Conservation (phyloP, 2,797 vertebrate species). For the Picus viridis region DNA sequence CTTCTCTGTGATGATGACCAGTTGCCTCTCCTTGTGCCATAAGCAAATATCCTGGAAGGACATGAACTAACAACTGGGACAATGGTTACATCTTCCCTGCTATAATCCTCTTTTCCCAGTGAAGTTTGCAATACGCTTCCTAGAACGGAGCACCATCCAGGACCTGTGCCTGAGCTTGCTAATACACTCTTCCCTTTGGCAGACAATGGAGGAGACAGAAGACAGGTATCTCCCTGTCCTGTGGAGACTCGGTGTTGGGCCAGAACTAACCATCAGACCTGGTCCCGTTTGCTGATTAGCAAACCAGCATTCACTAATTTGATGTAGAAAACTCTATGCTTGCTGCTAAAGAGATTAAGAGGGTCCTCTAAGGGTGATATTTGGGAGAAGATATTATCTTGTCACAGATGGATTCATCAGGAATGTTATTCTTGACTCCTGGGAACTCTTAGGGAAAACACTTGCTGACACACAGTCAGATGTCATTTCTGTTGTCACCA, state of each 20-base stretch:
- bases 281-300: background rate
- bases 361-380: background rate
- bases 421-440: background rate
- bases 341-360: slow-evolving; percentile 31
- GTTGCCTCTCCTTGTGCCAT: background rate
- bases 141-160: fast-evolving
- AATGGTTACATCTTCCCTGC: background rate
- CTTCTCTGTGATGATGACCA: fast-evolving
- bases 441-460: slow-evolving; percentile 20
- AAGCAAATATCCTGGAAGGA: background rate
- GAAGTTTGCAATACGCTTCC: background rate
- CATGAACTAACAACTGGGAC: background rate
- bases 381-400: slow-evolving; percentile 30
- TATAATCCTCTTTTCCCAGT: background rate
- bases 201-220: background rate
- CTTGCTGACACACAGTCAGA: background rate
- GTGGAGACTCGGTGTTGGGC: fast-evolving
- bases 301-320: slow-evolving; percentile 44
- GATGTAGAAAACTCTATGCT: slow-evolving; percentile 42
- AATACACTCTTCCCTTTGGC: background rate
- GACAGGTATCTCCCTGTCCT: fast-evolving
- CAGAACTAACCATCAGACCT: background rate
- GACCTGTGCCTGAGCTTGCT: background rate
- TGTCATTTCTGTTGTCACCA: background rate
- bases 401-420: slow-evolving; percentile 23